phyloP scores from a whole-genome alignment of 2,888 invertebrate species.

The Ellobium chinense region DNA sequence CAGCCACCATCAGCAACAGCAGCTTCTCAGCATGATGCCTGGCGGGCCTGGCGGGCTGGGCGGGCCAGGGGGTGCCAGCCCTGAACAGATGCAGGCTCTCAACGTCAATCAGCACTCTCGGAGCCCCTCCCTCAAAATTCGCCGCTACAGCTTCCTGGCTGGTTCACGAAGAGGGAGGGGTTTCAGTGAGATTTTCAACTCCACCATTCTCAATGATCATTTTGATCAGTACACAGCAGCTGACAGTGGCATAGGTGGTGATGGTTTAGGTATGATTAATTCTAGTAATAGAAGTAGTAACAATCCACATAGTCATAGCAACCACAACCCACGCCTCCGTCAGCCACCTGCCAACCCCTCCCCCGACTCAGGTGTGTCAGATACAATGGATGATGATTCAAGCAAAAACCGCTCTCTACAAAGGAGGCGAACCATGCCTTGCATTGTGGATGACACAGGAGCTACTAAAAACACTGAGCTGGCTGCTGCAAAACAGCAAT shows the following conservation, averaged over 20 bases:
- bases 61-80: constrained; percentile 2
- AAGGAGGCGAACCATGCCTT: constrained; percentile 75
- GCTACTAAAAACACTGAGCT: background rate
- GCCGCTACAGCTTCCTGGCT: constrained; percentile 74
- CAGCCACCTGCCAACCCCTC: constrained; percentile 63
- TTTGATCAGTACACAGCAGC: constrained; percentile 77
- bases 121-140: constrained; percentile 72
- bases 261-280: constrained; percentile 53
- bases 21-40: constrained; percentile 30
- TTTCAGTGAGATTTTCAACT: constrained; percentile 75
- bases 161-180: constrained; percentile 72
- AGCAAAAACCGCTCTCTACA: constrained; percentile 65
- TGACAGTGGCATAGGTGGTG: constrained; percentile 72
- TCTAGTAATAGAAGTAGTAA: constrained; percentile 8
- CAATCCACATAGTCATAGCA: constrained; percentile 38
- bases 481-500: constrained; percentile 34
- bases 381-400: constrained; percentile 67
- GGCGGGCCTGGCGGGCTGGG: constrained; percentile 4
- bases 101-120: constrained; percentile 60
- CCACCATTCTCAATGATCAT: constrained; percentile 77
- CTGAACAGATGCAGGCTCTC: constrained; percentile 43
- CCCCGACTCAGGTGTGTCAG: constrained; percentile 75
- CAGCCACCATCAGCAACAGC: constrained; percentile 45
- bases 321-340: constrained; percentile 40
- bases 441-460: constrained; percentile 64